phyloP scores from a whole-genome alignment of 1,140 invertebrate genomes.

The Dryas iulia region DNA sequence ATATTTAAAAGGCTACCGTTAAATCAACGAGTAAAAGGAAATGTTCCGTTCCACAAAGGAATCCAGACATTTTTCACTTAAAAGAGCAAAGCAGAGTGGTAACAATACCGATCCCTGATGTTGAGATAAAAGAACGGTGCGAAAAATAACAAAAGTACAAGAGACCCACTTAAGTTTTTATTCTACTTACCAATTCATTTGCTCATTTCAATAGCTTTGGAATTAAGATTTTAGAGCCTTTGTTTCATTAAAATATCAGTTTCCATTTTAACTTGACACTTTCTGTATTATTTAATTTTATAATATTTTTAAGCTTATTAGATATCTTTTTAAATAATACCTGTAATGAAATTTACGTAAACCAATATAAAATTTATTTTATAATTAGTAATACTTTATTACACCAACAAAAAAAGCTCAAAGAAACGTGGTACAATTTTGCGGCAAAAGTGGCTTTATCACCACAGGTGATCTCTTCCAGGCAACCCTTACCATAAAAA shows the following conservation, averaged over 20 bases:
- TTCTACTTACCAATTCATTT: slow-evolving; percentile 17
- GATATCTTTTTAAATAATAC: background rate
- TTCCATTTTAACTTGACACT: background rate
- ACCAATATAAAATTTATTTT: too few relatives aligned
- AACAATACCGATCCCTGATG: slow-evolving; percentile 25
- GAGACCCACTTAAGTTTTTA: slow-evolving; percentile 4
- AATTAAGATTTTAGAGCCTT: background rate
- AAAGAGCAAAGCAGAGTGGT: slow-evolving; percentile 8
- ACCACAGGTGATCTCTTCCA: too few relatives aligned
- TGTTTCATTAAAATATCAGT: slow-evolving; percentile 3
- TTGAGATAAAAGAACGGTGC: slow-evolving; percentile 15
- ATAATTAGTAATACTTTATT: too few relatives aligned
- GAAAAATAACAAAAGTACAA: slow-evolving; percentile 18
- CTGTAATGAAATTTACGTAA: too few relatives aligned
- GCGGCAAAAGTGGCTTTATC: too few relatives aligned
- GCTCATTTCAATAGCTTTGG: slow-evolving; percentile 15
- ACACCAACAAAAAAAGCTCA: too few relatives aligned
- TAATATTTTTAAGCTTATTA: background rate
- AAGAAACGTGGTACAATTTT: too few relatives aligned
- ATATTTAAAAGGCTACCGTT: background rate
- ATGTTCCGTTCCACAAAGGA: slow-evolving; percentile 22
- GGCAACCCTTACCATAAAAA: too few relatives aligned
- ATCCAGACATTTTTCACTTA: slow-evolving; percentile 7
- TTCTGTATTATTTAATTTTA: background rate
- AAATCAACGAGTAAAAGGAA: slow-evolving; percentile 7